Evolutionary conservation across 2,888 invertebrate species (phyloP), one percentile per base, ranked within the genome.

Genomic region (Deilephila porcellus): DNA sequence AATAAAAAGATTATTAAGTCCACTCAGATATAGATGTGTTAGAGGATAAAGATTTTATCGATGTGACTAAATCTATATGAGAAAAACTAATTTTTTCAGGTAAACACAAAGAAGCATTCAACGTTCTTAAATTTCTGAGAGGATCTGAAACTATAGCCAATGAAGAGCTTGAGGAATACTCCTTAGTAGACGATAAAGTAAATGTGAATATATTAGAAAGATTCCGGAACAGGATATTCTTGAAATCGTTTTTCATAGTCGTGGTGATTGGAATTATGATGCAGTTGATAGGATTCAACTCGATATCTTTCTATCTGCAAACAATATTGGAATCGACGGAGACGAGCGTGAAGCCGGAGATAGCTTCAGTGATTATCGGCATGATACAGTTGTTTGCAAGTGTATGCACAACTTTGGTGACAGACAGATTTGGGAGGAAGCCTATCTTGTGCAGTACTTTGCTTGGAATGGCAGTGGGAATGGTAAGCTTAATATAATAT

Each of bases 131-230:
- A 34, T 83, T 81, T 73, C 83, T 91, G 3, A 84, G 91, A 20
- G 88, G 87, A 3, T 87, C 91, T 5, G 88, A 90, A 75, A 63
- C 72, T 4, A 29, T 79, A 72, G 91, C 90, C 0, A 78, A 80
- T 5, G 85, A 86, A 71, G 91, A 92, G 75, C 67, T 92, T 0
- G 88, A 89, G 74, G 89, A 89, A 73, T 92, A 89, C 74, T 80
- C 80, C 0, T 34, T 74, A 63, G 37, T 34, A 63, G 74, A 75
- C 0, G 29, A 76, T 19, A 74, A 75, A 63, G 53, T 32, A 0
- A 78, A 78, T 37, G 74, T 79, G 4, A 80, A 72, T 4, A 79
- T 73, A 72, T 76, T 29, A 19, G 80, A 84, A 19, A 81, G 79
- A 8, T 71, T 81, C 19, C 76, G 29, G 29, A 79, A 84, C 67